Evolutionary conservation across 1,140 invertebrate genomes (phyloP).

Genomic region (Meloidogyne chitwoodi): DNA sequence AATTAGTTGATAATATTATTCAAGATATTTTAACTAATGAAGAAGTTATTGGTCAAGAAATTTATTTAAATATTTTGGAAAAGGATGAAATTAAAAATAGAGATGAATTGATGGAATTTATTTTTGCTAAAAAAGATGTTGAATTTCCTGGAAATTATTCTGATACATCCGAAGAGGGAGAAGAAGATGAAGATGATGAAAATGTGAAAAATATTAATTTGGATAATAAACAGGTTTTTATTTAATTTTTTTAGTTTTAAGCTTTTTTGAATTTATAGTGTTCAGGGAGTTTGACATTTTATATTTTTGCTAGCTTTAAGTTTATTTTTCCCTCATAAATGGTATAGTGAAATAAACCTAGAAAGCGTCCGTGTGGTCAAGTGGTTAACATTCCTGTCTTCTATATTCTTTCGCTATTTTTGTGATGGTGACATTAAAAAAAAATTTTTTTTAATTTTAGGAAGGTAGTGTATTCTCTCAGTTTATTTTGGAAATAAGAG

Average conservation of each 20-base stretch:
- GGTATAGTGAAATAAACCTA: background rate
- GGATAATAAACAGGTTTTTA: background rate
- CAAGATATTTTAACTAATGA: conserved; percentile 28
- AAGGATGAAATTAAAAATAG: background rate
- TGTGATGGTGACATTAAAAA: background rate
- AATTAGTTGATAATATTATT: conserved; percentile 24
- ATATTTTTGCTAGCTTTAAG: too few relatives aligned
- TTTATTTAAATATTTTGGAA: conserved; percentile 27
- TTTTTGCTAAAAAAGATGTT: background rate
- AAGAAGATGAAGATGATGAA: background rate
- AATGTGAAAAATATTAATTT: background rate
- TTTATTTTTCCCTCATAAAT: too few relatives aligned
- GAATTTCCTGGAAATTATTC: conserved; percentile 4
- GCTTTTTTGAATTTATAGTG: too few relatives aligned
- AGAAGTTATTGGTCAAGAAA: conserved; percentile 34
- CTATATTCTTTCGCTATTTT: too few relatives aligned
- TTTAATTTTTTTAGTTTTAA: background rate
- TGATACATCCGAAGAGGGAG: background rate
- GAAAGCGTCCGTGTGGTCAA: background rate
- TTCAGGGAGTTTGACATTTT: too few relatives aligned
- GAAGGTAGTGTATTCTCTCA: background rate
- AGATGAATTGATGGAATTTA: background rate
- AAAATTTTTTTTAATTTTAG: background rate
- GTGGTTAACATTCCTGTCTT: too few relatives aligned
- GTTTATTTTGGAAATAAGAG: conserved; percentile 22